Conservation (phyloP, 2,113 vertebrate species). For the Galemys pyrenaicus region DNA sequence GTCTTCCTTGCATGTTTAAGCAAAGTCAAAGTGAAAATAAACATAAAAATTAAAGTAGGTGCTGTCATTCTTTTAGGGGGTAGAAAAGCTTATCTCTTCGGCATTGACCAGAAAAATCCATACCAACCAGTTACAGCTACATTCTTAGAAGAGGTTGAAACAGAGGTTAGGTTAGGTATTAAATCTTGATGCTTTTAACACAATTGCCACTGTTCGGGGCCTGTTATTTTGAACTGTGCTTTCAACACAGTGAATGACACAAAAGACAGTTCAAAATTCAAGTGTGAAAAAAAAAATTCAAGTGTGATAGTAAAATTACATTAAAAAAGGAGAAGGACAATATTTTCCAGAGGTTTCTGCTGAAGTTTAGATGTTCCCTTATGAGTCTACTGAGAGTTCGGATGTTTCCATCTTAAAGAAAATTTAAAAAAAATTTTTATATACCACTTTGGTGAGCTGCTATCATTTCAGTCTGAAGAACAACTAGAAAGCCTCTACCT, state of each 20-base stretch:
- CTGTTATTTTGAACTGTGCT: not conserved
- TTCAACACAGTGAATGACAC: not conserved
- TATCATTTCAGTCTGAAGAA: not conserved
- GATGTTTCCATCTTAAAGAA: not conserved
- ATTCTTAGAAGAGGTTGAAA: not conserved
- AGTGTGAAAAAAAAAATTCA: not conserved
- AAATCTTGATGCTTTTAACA: not conserved
- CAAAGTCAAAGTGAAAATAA: not conserved
- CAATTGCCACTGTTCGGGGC: not conserved
- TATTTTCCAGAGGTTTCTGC: not conserved
- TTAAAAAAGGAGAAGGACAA: not conserved
- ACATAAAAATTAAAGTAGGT: constrained; percentile 14
- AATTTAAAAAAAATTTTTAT: no score
- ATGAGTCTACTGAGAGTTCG: not conserved
- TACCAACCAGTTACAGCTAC: not conserved
- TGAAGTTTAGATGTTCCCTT: not conserved
- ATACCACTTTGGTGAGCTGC: not conserved
- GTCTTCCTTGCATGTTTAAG: constrained; percentile 4
- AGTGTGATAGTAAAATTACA: not conserved
- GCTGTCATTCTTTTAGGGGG: not conserved
- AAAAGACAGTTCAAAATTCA: not conserved
- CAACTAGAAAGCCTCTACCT: not conserved
- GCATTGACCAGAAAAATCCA: not conserved
- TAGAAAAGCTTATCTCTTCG: not conserved
- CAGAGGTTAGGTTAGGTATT: not conserved